These are phyloP conservation scores for Stigmatopora argus DNA, from an alignment of 2,113 vertebrate genomes.

Conservation along the genomic window DNA sequence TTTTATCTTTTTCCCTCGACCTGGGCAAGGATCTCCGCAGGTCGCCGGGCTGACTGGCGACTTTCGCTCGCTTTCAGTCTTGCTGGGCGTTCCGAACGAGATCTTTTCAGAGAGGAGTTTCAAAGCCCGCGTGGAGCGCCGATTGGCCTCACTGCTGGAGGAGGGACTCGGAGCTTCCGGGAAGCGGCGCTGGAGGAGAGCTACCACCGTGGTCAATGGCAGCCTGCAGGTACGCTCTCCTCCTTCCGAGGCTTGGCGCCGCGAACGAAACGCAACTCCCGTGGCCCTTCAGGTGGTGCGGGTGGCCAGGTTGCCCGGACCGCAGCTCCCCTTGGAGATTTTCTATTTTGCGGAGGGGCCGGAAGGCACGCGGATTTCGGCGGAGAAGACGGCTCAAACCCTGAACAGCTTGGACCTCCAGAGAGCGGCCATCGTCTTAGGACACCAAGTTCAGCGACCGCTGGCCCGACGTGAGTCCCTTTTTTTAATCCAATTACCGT, in stretches of 20 bases:
- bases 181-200: conserved; percentile 80
- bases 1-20: not conserved
- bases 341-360: conserved; percentile 91
- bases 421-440: conserved; percentile 89
- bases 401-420: conserved; percentile 89
- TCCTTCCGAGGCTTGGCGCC: no score
- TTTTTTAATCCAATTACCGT: no score
- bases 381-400: conserved; percentile 76
- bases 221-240: conserved; percentile 79
- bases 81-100: conserved; percentile 83
- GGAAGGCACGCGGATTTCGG: conserved; percentile 78
- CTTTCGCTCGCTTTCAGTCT: conserved; percentile 47
- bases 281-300: conserved; percentile 80
- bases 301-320: conserved; percentile 74
- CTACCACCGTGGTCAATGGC: conserved; percentile 79
- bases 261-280: no score
- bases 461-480: conserved; percentile 82
- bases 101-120: conserved; percentile 83
- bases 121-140: conserved; percentile 87
- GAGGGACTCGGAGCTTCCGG: conserved; percentile 74
- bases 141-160: conserved; percentile 83
- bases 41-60: no score
- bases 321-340: conserved; percentile 81
- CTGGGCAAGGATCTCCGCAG: no score
- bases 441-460: conserved; percentile 82